Evolutionary conservation across 2,113 vertebrate genomes (phyloP), one percentile per base, ranked within the genome.

Genomic region (Oostethus manadensis): DNA sequence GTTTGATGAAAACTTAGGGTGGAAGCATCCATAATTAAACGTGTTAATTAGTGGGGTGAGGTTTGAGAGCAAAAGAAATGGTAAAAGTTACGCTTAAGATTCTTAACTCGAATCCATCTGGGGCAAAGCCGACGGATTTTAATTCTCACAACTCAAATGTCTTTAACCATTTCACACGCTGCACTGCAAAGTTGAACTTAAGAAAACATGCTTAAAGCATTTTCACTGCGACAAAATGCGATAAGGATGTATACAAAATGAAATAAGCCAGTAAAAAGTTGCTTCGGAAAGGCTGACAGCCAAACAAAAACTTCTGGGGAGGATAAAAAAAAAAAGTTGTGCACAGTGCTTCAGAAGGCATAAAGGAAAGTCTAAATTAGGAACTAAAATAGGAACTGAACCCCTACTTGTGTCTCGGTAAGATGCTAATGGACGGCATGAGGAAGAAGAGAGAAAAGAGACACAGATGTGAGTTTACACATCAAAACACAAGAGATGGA

Each of bases 321-420:
- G 10, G 8, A 6, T 33, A 33, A 33, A 56, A 62, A 33, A 56
- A 62, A 59, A 21, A 53, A 55, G 40, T 48, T 21, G 8, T 33
- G 29, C 29, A 33, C 3, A 26, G 23, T 43, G 42, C 51, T 72
- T 71, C 54, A 23, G 46, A 77, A 45, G 57, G 51, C 66, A 57
- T 87, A 90, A 91, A 93, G 90, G 85, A 87, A 92, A 91, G 89
- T 92, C 91, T 23, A 73, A 83, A 70, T 57, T 68, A 78, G n/a
- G n/a, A n/a, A n/a, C 56, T 74, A 65, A 82, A 71, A 73, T 51
- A 76, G 68, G 53, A 64, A 92, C 91, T 93, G 88, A 93, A 89
- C 88, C 91, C 94, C 89, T 98, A 98, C 94, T 99, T 97, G 95
- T 98, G 91, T 99, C 95, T 93, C 96, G 95, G 93, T 97, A 99